phyloP scores from a whole-genome alignment of 2,888 invertebrate genomes.

The Lasioglossum calceatum region DNA sequence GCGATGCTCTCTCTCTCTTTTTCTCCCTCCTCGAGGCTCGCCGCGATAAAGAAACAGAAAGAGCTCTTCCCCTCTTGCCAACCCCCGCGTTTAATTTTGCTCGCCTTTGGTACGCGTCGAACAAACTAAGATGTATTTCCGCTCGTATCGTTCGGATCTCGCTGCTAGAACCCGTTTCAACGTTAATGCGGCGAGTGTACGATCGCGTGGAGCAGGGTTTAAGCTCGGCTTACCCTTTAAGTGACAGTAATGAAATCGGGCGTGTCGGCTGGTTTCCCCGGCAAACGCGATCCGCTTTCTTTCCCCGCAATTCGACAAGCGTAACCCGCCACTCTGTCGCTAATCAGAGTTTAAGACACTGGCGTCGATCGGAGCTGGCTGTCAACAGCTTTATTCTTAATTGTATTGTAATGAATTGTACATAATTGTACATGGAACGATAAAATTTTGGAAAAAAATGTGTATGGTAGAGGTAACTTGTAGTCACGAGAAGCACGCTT shows the following conservation, averaged over 20 bases:
- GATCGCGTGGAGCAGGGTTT: slow-evolving; percentile 56
- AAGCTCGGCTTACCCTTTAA: slow-evolving; percentile 65
- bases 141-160: slow-evolving; percentile 44
- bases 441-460: not conserved
- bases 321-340: not conserved
- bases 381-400: not conserved
- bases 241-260: slow-evolving; percentile 70
- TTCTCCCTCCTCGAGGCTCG: not conserved
- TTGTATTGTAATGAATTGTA: not conserved
- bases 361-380: not conserved
- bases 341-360: not conserved
- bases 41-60: not conserved
- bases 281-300: slow-evolving; percentile 47
- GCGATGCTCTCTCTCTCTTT: not conserved
- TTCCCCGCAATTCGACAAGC: not conserved
- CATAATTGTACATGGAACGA: not conserved
- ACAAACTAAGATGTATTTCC: slow-evolving; percentile 21
- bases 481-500: not conserved
- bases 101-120: not conserved
- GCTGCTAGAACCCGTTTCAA: slow-evolving; percentile 42
- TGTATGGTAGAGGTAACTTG: not conserved
- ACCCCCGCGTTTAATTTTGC: slow-evolving; percentile 14
- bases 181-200: slow-evolving; percentile 55
- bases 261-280: slow-evolving; percentile 58
- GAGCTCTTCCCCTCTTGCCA: not conserved